phyloP scores from a whole-genome alignment of 2,113 vertebrate genomes.

The Sorex fumeus region DNA sequence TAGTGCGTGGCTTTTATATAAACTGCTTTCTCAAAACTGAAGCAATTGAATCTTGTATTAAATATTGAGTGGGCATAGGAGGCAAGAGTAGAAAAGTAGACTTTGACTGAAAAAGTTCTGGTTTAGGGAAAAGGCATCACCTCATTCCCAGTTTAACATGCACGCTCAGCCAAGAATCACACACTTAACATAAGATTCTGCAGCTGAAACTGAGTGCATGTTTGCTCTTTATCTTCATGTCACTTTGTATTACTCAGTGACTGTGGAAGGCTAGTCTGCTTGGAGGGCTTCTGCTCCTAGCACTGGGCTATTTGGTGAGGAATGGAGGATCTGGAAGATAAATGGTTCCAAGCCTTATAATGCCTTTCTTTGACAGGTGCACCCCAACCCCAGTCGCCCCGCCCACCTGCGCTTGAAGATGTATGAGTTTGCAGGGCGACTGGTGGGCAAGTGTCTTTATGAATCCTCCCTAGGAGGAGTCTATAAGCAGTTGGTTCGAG shows the following conservation, averaged over 20 bases:
- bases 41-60: background rate
- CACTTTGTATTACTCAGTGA: conserved; percentile 2
- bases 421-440: conserved; percentile 97
- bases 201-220: background rate
- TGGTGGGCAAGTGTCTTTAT: conserved; percentile 99
- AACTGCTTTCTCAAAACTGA: conserved; percentile 51
- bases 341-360: conserved; percentile 12
- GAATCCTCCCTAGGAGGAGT: conserved; percentile 97
- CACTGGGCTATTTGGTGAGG: conserved; percentile 62
- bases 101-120: conserved; percentile 25
- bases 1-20: background rate
- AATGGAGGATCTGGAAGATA: too few relatives aligned
- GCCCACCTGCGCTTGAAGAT: conserved; percentile 94
- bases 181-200: conserved; percentile 37
- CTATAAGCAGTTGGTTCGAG: conserved; percentile 97
- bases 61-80: background rate
- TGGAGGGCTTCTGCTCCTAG: conserved; percentile 20
- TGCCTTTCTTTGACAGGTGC: conserved; percentile 90
- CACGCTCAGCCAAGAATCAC: background rate
- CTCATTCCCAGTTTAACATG: background rate
- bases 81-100: background rate
- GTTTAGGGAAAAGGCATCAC: conserved; percentile 26
- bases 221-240: conserved; percentile 18
- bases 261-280: background rate
- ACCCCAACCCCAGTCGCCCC: conserved; percentile 95